Base-by-base conservation (phyloP, 2,113 vertebrate species). In the Hipposideros armiger region DNA sequence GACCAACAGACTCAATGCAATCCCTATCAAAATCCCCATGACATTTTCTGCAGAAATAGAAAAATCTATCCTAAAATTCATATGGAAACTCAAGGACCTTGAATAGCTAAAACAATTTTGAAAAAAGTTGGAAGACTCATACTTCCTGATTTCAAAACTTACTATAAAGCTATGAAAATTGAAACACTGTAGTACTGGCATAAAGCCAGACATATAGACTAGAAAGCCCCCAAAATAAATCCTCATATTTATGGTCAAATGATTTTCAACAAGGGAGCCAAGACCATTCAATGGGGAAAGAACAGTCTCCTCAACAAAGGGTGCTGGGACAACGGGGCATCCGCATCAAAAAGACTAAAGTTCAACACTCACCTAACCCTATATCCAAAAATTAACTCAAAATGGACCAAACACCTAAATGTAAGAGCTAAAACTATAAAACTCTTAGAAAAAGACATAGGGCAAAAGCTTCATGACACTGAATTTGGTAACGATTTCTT, bases 121-220 rank as follows among this genome's bases (percentile, higher is more conserved):
- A 52, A 84, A 5, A 69, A 52, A 28, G 32, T 47, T 36, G 13
- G 45, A 74, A 78, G 47, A 60, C 28, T 70, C 52, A 81, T 9
- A 91, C 30, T 81, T 81, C 19, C 76, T 81, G 76, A 81, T 45
- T 81, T 81, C 52, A 78, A 91, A 70, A 91, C 20, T 91, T 80
- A 72, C 11, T 50, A 81, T 56, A 69, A 91, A 91, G 40, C 64
- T 56, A 66, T 22, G 32, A 26, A 24, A 78, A 90, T 56, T 80
- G 40, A 90, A 67, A 90, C 47, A 80, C 60, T 67, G 30, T 76
- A 22, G 47, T 45, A 42, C 47, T 32, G 50, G 36, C 62, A 42
- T 78, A 67, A 56, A 54, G 58, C 66, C 11, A 64, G 22, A 17
- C 19, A 89, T 66, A 32, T 30, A 78, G 47, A 90, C 26, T 15